A percentile compares a stretch with the other conserved stretches of the same genome.
Conservation (phyloP, 1,140 invertebrate species). For the Drosophila insularis region DNA sequence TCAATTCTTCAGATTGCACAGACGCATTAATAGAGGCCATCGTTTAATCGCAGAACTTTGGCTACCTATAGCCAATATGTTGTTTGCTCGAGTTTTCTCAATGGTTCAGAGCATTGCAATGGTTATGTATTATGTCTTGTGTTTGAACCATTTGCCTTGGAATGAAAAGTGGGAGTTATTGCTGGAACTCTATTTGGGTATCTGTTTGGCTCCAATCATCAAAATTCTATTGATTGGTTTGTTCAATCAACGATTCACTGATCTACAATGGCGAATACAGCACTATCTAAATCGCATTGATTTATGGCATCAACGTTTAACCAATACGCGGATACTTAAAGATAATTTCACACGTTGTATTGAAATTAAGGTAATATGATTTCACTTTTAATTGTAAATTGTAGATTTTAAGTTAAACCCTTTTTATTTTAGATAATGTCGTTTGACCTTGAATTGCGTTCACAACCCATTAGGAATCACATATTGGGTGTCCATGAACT, state of each 20-base stretch:
- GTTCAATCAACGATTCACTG: conserved; percentile 11
- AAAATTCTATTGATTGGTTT: conserved; percentile 22
- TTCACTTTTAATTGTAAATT: background rate
- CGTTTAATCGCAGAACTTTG: conserved; percentile 4
- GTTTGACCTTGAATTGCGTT: conserved; percentile 4
- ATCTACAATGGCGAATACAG: background rate
- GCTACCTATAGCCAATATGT: conserved; percentile 21
- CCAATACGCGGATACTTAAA: background rate
- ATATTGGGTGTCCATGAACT: conserved; percentile 24
- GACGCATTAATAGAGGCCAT: conserved; percentile 15
- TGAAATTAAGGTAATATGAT: conserved; percentile 5
- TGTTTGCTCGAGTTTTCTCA: background rate
- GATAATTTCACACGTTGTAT: background rate
- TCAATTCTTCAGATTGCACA: background rate
- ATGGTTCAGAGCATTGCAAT: background rate
- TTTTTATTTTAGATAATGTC: background rate
- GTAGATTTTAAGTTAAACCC: background rate
- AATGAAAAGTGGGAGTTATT: conserved; percentile 2
- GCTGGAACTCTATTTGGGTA: background rate
- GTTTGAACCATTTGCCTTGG: background rate
- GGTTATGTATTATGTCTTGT: conserved; percentile 11
- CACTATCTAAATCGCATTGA: conserved; percentile 17
- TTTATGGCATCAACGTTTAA: background rate
- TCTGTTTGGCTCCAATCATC: background rate
- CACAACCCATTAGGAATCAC: conserved; percentile 20